These are phyloP conservation scores for Zingel zingel DNA, from an alignment of 2,113 vertebrate genomes.

Conservation along the genomic window DNA sequence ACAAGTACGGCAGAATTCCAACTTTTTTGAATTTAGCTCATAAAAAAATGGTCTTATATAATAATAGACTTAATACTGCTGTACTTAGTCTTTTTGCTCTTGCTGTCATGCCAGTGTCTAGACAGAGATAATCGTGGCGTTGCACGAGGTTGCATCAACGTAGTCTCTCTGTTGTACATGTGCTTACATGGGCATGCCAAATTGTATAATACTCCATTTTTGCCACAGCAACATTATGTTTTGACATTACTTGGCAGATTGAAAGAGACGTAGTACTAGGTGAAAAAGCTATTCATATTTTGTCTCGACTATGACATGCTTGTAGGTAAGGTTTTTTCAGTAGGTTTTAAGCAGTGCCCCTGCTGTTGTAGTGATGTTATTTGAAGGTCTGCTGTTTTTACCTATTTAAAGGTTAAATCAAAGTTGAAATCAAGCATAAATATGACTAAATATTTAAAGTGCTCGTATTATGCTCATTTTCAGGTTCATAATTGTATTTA, in stretches of 20 bases:
- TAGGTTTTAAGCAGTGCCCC: not conserved
- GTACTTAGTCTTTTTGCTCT: slow-evolving; percentile 30
- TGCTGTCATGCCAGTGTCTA: slow-evolving; percentile 37
- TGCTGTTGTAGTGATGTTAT: not conserved
- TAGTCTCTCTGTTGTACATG: slow-evolving; percentile 9
- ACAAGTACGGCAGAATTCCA: not conserved
- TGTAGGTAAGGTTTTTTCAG: not conserved
- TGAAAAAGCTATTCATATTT: not conserved
- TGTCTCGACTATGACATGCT: not conserved
- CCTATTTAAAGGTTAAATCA: not conserved
- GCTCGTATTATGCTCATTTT: too few relatives aligned
- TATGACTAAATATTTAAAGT: not conserved
- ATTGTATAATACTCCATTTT: not conserved
- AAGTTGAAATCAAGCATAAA: not conserved
- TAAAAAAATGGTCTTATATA: not conserved
- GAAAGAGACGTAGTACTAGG: not conserved
- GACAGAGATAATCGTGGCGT: slow-evolving; percentile 54
- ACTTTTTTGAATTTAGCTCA: not conserved
- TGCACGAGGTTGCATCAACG: slow-evolving; percentile 71
- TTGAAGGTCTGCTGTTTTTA: not conserved
- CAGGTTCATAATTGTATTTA: too few relatives aligned
- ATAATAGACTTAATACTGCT: not conserved
- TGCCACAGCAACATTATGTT: not conserved
- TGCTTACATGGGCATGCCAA: not conserved
- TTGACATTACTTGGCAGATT: slow-evolving; percentile 1